Conservation (phyloP, 1,140 invertebrate species). For the Muscidifurax raptorellus region DNA sequence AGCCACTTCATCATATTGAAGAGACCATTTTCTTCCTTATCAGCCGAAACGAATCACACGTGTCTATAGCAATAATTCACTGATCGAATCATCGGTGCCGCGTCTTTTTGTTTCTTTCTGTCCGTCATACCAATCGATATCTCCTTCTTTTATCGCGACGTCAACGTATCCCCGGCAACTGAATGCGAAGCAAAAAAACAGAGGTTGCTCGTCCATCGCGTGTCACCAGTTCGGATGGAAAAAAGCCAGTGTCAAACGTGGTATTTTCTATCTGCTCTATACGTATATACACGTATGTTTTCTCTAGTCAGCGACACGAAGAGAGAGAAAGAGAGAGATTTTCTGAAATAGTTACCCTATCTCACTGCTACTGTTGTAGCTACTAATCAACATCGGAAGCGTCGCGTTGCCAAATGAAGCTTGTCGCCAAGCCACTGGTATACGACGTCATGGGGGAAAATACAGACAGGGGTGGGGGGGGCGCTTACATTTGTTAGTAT, state of each 20-base stretch:
- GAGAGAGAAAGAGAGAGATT: background rate
- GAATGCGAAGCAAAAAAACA: background rate
- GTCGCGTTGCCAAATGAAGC: conserved; percentile 26
- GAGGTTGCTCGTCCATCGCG: conserved; percentile 2
- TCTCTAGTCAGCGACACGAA: background rate
- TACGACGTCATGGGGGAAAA: background rate
- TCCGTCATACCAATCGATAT: background rate
- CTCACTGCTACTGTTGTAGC: background rate
- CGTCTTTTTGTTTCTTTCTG: background rate
- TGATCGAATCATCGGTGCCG: background rate
- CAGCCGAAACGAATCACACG: background rate
- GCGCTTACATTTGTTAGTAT: conserved; percentile 44
- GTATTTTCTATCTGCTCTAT: background rate
- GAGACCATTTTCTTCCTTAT: background rate
- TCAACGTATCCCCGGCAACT: background rate
- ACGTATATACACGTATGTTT: background rate
- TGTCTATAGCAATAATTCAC: background rate
- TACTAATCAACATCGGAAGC: conserved; percentile 36
- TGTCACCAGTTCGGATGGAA: background rate
- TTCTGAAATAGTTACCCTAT: background rate
- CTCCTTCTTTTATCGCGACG: background rate
- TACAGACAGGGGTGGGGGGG: conserved; percentile 17
- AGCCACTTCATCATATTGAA: background rate
- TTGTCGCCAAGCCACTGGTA: conserved; percentile 17
- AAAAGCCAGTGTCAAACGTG: background rate